phyloP scores from a whole-genome alignment of 1,140 invertebrate species.

The Megalonaias nervosa region DNA sequence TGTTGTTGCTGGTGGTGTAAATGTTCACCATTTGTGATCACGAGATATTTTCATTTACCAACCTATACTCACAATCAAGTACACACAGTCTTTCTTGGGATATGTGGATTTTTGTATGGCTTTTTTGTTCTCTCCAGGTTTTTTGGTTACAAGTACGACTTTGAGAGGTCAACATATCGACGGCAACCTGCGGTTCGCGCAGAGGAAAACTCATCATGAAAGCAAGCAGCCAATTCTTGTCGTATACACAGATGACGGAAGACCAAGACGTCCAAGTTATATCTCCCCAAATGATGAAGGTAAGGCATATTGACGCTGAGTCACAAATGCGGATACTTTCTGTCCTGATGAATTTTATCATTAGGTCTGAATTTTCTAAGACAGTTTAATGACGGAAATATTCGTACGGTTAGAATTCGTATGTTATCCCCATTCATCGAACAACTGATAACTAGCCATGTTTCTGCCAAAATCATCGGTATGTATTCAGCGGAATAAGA shows the following conservation, averaged over 20 bases:
- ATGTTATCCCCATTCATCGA: not conserved
- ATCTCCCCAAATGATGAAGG: constrained; percentile 60
- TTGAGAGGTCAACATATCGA: constrained; percentile 55
- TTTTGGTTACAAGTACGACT: constrained; percentile 59
- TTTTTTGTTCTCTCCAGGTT: constrained; percentile 47
- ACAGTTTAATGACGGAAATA: too few species aligned
- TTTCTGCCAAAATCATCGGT: not conserved
- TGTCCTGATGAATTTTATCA: not conserved
- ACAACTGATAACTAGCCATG: not conserved
- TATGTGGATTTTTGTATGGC: too few species aligned
- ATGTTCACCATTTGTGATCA: too few species aligned
- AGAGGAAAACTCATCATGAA: constrained; percentile 68
- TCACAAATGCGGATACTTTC: not conserved
- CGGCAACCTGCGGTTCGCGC: constrained; percentile 67
- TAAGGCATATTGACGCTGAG: constrained; percentile 14
- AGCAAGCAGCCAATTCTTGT: constrained; percentile 72
- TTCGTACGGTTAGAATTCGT: not conserved
- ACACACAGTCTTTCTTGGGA: too few species aligned
- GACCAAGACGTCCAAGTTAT: constrained; percentile 46
- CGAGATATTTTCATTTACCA: too few species aligned
- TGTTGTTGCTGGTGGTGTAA: too few species aligned
- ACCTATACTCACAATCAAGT: too few species aligned
- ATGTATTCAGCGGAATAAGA: not conserved
- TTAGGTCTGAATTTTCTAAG: too few species aligned
- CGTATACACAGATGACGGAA: constrained; percentile 69